Conservation (phyloP, 2,113 vertebrate genomes). For the Phaetusa simplex region DNA sequence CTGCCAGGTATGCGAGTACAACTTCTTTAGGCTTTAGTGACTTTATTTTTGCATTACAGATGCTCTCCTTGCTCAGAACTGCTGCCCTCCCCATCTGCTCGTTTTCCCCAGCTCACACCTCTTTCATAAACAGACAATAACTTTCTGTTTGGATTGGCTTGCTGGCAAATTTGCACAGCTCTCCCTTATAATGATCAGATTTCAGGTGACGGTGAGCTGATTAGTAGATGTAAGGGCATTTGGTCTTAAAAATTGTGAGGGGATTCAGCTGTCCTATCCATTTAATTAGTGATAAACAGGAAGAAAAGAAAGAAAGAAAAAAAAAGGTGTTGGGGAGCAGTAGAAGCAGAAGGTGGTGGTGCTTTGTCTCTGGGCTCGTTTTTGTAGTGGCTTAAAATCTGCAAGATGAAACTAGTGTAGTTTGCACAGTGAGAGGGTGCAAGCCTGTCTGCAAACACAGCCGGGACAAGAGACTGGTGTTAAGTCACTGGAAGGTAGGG, state of each 20-base stretch:
- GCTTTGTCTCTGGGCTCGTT: background rate
- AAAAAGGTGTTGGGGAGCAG: background rate
- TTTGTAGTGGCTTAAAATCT: background rate
- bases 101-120: background rate
- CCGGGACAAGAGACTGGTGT: background rate
- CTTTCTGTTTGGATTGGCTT: background rate
- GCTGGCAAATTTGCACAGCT: constrained; percentile 6
- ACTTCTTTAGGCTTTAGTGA: background rate
- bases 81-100: background rate
- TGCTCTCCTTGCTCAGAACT: background rate
- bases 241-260: background rate
- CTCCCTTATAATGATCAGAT: background rate
- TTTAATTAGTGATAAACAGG: background rate
- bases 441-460: background rate
- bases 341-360: background rate
- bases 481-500: background rate
- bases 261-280: background rate
- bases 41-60: background rate
- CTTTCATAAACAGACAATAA: background rate
- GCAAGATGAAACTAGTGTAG: background rate
- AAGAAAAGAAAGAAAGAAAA: background rate
- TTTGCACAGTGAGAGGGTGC: background rate
- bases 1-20: background rate
- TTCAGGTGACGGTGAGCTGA: background rate
- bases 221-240: background rate